Base-by-base conservation (phyloP, 2,888 invertebrate species). In the Ptychoptera albimana region DNA sequence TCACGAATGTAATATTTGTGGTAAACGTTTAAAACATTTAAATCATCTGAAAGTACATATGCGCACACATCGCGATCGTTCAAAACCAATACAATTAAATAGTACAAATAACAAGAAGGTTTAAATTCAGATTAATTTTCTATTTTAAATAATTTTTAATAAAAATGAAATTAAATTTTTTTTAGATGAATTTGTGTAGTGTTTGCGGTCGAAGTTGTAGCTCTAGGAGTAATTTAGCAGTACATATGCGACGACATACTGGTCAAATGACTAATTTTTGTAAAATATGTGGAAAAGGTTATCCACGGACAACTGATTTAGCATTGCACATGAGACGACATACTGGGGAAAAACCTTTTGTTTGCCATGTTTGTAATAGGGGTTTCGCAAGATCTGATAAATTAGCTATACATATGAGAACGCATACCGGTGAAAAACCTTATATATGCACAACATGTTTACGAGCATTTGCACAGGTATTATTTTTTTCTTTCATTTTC, bases 161-260 rank as follows among this genome's bases (percentile, higher is more conserved):
- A 32, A 29, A 12, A 23, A 8, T n/a, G 15, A n/a, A 35, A 36
- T 14, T 15, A 15, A 10, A 2, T 35, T 34, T 36, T 14, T 32
- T 32, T 32, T 32, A 32, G 32, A 9, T 32, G n/a, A 32, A 12
- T 12, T 44, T 65, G 2, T 71, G 71, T 49, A 51, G 50, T 1
- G 53, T 55, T 3, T 71, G 71, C 43, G 67, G 68, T 0, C 51
- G 54, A n/a, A 42, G 47, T 1, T 57, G 57, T 42, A 54, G 52
- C 2, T 55, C 52, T 0, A 47, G 52, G 0, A 53, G 56, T 1
- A 68, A 69, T 50, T 57, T 62, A 11, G 51, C 53, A 1, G 47
- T 61, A 1, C 71, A 71, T 46, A 48, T 59, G 49, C 56, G 58
- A 29, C 51, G 66, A n/a, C 71, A 71, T 48, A 50, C 52, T 0